Conservation (phyloP, 2,113 vertebrate species). For the Oncorhynchus nerka region DNA sequence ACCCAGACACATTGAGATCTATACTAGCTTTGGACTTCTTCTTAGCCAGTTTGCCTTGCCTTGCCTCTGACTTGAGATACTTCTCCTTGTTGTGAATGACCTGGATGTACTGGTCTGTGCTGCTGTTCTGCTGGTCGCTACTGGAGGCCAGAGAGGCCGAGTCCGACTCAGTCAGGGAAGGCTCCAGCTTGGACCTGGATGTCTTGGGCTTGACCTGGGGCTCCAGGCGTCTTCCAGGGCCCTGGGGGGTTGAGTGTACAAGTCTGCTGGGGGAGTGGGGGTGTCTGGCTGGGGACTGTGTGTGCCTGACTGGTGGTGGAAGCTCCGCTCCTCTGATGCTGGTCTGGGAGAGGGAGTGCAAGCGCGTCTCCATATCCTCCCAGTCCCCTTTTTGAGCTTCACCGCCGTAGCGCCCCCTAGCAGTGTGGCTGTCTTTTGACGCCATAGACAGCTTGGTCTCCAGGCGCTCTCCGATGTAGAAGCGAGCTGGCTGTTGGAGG, state of each 20-base stretch:
- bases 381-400: conserved; percentile 66
- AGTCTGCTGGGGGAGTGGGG: conserved; percentile 34
- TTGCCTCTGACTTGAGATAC: conserved; percentile 68
- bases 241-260: conserved; percentile 25
- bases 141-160: conserved; percentile 85
- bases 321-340: conserved; percentile 60
- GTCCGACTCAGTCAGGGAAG: conserved; percentile 83
- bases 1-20: conserved; percentile 62
- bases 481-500: conserved; percentile 73
- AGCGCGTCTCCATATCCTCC: conserved; percentile 48
- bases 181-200: conserved; percentile 70
- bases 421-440: conserved; percentile 49
- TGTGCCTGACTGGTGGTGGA: conserved; percentile 13
- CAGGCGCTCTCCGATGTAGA: conserved; percentile 75
- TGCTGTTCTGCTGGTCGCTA: conserved; percentile 87
- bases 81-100: conserved; percentile 82
- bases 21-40: conserved; percentile 72
- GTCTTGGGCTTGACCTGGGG: conserved; percentile 70
- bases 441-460: conserved; percentile 59
- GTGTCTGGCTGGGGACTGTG: conserved; percentile 46
- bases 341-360: conserved; percentile 57
- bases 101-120: conserved; percentile 87
- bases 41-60: conserved; percentile 62
- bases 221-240: conserved; percentile 55
- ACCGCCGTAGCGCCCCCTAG: conserved; percentile 39